Conservation (phyloP, 2,797 vertebrate genomes). For the Momotus momota region DNA sequence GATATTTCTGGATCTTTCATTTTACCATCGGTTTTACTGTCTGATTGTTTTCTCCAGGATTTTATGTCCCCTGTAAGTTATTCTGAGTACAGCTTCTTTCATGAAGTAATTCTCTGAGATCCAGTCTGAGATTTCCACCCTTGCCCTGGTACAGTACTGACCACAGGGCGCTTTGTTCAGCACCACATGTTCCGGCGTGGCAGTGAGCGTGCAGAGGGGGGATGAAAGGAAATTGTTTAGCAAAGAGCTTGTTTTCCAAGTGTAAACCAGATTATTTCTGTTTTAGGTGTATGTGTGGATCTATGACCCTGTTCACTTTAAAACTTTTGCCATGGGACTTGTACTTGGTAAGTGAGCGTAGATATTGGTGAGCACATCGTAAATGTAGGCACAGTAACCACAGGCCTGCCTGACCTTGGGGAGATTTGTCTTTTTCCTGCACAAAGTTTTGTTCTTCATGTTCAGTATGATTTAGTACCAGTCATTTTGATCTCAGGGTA, state of each 20-base stretch:
- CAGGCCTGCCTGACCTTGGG: not conserved
- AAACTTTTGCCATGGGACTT: slow-evolving; percentile 99
- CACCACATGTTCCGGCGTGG: not conserved
- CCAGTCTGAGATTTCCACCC: not conserved
- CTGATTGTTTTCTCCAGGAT: not conserved
- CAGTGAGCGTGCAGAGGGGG: not conserved
- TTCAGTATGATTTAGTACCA: not conserved
- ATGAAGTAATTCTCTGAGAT: not conserved
- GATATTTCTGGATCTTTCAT: not conserved
- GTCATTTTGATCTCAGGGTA: not conserved
- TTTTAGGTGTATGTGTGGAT: slow-evolving; percentile 97
- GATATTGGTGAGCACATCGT: not conserved
- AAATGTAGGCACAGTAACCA: not conserved
- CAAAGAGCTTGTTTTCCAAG: not conserved
- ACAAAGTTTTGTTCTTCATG: not conserved
- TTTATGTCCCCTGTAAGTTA: not conserved
- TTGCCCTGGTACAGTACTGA: not conserved
- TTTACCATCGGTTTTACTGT: not conserved
- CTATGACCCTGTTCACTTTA: slow-evolving; percentile 98
- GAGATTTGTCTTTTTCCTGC: not conserved
- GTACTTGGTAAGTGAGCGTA: slow-evolving; percentile 90
- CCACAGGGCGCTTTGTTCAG: not conserved
- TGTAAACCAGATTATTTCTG: slow-evolving; percentile 45
- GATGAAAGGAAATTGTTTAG: not conserved
- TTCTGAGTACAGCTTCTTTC: not conserved